phyloP scores from a whole-genome alignment of 2,888 invertebrate genomes.

The Hetaerina titia region DNA sequence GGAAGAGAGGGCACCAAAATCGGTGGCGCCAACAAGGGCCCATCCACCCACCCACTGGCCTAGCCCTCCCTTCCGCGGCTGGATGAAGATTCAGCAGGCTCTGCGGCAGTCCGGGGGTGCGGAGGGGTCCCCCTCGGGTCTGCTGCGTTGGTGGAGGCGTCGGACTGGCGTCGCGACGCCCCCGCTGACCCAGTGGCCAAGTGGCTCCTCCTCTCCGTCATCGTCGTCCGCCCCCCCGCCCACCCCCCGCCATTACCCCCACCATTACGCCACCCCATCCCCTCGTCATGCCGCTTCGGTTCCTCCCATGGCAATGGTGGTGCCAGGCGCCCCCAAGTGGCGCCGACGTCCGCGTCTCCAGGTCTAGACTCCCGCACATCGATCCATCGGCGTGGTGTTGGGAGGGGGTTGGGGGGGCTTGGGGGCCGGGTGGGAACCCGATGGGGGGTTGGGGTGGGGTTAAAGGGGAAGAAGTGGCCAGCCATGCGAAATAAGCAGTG shows the following conservation, averaged over 20 bases:
- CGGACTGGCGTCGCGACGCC: slow-evolving; percentile 75
- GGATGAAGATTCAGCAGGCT: background rate
- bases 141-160: background rate
- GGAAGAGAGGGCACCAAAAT: background rate
- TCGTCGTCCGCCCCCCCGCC: slow-evolving; percentile 68
- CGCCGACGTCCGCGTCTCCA: slow-evolving; percentile 70
- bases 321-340: slow-evolving; percentile 60
- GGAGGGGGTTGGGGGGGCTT: background rate
- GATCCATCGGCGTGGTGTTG: slow-evolving; percentile 43
- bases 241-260: slow-evolving; percentile 68
- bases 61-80: background rate
- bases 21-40: background rate
- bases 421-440: background rate
- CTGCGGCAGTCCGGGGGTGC: background rate
- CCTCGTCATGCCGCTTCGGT: slow-evolving; percentile 42
- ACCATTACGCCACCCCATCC: slow-evolving; percentile 69
- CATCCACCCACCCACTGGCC: too few relatives aligned
- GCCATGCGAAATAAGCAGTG: slow-evolving; percentile 49
- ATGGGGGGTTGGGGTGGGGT: background rate
- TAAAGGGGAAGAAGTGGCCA: background rate
- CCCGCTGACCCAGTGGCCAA: slow-evolving; percentile 77
- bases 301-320: slow-evolving; percentile 50
- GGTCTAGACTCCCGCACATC: slow-evolving; percentile 70
- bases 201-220: slow-evolving; percentile 74
- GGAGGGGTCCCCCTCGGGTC: too few relatives aligned